A percentile compares a stretch with the other conserved stretches of the same genome.
Evolutionary conservation across 2,113 vertebrate species (phyloP).

Genomic region (Tragelaphus buxtoni): DNA sequence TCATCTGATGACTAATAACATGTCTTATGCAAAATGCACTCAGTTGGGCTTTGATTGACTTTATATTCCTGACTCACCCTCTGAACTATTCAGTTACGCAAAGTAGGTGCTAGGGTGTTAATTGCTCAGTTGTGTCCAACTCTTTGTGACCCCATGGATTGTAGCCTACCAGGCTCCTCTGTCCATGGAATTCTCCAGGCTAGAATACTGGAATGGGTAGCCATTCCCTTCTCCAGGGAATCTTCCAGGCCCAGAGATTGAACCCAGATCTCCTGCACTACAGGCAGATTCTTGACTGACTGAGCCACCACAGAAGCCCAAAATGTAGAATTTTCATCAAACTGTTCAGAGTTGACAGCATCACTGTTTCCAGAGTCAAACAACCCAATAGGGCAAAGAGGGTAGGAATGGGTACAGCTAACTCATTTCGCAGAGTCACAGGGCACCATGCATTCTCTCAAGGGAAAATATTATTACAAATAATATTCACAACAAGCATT

Average conservation of each 20-base stretch:
- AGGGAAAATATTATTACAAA: neutral
- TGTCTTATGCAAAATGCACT: neutral
- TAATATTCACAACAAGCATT: neutral
- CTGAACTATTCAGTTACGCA: neutral
- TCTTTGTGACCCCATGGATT: neutral
- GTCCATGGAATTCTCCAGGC: neutral
- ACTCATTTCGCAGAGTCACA: neutral
- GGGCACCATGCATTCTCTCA: neutral
- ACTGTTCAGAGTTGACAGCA: neutral
- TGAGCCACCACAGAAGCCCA: neutral
- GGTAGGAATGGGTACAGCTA: neutral
- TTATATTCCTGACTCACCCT: neutral
- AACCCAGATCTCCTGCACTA: neutral
- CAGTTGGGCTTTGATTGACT: conserved; percentile 6
- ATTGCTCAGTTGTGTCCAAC: neutral
- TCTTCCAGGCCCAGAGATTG: neutral
- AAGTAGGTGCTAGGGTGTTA: neutral
- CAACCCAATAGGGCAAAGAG: neutral
- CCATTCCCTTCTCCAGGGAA: neutral
- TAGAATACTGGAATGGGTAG: neutral
- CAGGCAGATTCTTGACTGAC: neutral
- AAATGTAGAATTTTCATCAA: neutral
- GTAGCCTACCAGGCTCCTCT: neutral
- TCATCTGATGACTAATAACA: neutral
- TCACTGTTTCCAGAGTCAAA: neutral